Base-by-base conservation (phyloP, 2,113 vertebrate genomes). In the Pachyramphus minor region DNA sequence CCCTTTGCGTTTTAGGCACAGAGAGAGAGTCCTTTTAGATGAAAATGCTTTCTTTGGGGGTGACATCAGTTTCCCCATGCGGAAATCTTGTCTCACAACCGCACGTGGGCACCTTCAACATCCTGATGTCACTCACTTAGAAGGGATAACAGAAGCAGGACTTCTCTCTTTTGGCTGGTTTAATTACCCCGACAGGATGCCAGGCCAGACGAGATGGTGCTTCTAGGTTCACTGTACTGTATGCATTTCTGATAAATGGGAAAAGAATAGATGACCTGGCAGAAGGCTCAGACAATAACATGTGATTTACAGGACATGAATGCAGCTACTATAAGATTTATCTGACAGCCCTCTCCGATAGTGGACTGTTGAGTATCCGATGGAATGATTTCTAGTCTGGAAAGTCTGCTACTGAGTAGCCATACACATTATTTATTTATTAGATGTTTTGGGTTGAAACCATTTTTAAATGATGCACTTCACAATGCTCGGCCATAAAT, bases 231-330 rank as follows among this genome's bases (percentile, higher is more conserved):
- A 96, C 97, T 92, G 96, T 97, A 98, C 98, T 98, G 95, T 97
- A 98, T 98, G 97, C 97, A 98, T 97, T 98, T 98, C 98, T 99
- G 99, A 99, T 99, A 98, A 99, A 99, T 99, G 98, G 98, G 97
- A 98, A 98, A 98, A 99, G 98, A 99, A 99, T 98, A 98, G 98
- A 99, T 99, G 99, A 98, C 98, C 99, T 98, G 99, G 99, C 99
- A 99, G 99, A 98, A 98, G 98, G 98, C 98, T 98, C 97, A 98
- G 98, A 99, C 99, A 99, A 99, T 99, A 99, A 99, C 98, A 98
- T 98, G 98, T 99, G 99, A 99, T 99, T 98, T 99, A 99, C 98
- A 99, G 99, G 99, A 99, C 99, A 98, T 98, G 99, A 99, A 98
- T 98, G 98, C 98, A 98, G 98, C 99, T 98, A 99, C 98, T 98